phyloP scores from a whole-genome alignment of 2,797 vertebrate species.

The Platyrinchus mystaceus region DNA sequence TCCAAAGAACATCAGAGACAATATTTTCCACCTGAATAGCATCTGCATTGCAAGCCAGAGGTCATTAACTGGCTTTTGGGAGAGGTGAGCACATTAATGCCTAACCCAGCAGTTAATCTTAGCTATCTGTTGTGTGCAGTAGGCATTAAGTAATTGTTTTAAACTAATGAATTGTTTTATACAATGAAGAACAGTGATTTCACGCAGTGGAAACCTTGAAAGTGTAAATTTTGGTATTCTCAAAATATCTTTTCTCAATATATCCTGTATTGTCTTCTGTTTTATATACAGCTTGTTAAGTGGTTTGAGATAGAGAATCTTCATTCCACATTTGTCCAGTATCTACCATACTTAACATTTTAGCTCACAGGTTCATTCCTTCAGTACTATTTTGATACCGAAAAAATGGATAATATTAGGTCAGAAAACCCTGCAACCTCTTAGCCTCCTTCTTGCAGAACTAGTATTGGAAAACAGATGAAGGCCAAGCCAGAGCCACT shows the following conservation, averaged over 20 bases:
- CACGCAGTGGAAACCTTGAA: neutral
- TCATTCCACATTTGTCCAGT: neutral
- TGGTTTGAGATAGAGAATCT: neutral
- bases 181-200: neutral
- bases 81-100: neutral
- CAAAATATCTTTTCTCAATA: neutral
- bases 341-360: neutral
- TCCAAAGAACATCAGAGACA: neutral
- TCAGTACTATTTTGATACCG: neutral
- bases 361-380: neutral
- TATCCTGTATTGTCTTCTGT: neutral
- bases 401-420: neutral
- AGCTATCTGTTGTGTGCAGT: neutral
- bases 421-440: neutral
- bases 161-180: neutral
- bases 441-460: neutral
- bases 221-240: neutral
- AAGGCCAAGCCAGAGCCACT: neutral
- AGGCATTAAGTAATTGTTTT: neutral
- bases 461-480: neutral
- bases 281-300: neutral
- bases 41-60: neutral
- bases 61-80: neutral
- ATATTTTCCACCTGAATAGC: neutral
- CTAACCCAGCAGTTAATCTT: neutral